Evolutionary conservation across 2,888 invertebrate species (phyloP), one percentile per base, ranked within the genome.

Genomic region (Orthosia gothica): DNA sequence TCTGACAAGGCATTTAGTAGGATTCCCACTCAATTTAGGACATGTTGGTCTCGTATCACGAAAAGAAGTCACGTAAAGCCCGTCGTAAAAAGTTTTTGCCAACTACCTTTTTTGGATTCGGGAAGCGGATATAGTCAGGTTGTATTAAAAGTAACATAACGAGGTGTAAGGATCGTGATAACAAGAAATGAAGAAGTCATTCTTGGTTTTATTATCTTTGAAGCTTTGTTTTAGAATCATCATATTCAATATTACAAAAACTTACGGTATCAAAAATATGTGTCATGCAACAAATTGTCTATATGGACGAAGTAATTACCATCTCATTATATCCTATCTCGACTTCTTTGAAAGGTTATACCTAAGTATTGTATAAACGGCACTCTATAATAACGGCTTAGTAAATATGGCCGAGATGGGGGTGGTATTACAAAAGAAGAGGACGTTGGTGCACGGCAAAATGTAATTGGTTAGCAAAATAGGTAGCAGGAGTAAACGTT

Each of bases 11-110:
- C 78, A 78, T 80, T 81, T 80, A 81, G 79, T 66, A 7, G 83
- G 81, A 80, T 86, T 86, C 74, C 81, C 70, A 79, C 84, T 79
- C 78, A 87, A 87, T 87, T 81, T 87, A 81, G 77, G 52, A 74
- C 73, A 86, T 83, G 83, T 81, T 79, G 72, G 67, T 47, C 67
- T 77, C 69, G 70, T 80, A 82, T 79, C 77, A 70, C 55, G 75
- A 61, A 81, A 78, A 78, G 72, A 81, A 83, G 86, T 87, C 88
- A 87, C 86, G 86, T 87, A 87, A 87, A 81, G 65, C 65, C 57
- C 26, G 50, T 76, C 75, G 85, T 81, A 81, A 85, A 83, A 85
- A 85, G n/a, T 87, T 85, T 85, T 74, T 66, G 32, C 76, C 67
- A 74, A 76, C 55, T 78, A 75, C 71, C 49, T 76, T 81, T 76